Base-by-base conservation (phyloP, 2,797 vertebrate species). In the Ammospiza maritima region DNA sequence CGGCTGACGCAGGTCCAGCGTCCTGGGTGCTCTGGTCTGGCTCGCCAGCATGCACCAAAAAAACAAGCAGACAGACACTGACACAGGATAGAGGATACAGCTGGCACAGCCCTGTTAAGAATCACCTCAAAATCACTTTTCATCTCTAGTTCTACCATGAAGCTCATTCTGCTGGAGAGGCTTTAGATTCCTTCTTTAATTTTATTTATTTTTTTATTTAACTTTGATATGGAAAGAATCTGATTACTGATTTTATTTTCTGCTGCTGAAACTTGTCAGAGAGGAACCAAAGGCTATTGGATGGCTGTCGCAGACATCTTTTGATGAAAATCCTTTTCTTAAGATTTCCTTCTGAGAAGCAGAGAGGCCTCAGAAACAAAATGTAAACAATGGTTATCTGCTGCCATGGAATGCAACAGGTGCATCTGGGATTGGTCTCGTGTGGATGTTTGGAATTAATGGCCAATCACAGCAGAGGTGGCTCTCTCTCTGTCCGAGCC, bases 21-120 rank as follows among this genome's bases (percentile, higher is more conserved):
- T 2, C 32, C 0, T 27, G 87, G 42, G 61, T 92, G 0, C n/a
- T 42, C 67, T 58, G 69, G 64, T 32, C 91, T 95, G 92, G 32
- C 47, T 88, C 45, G 72, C 78, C 81, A 57, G 0, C 0, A 51
- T 4, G 30, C 75, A 95, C 62, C 61, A 51, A 73, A 80, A 77
- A 92, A 65, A 34, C n/a, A 94, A 95, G 38, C 54, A 91, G 85
- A 75, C 16, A 89, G 65, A 72, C 72, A 77, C 11, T 47, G 94
- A 83, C 78, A 73, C 27, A 34, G 13, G 26, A 23, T 7, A 75
- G 75, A 69, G 69, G 44, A 20, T 3, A 42, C 44, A 51, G 47
- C 25, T 64, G 86, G 22, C 40, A 90, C 30, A 50, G 75, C 25
- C 81, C 64, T 16, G 1, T 1, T 15, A 1, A 1, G 2, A 25